phyloP scores from a whole-genome alignment of 2,113 vertebrate species.

The Cyphomyrus discorhynchus region DNA sequence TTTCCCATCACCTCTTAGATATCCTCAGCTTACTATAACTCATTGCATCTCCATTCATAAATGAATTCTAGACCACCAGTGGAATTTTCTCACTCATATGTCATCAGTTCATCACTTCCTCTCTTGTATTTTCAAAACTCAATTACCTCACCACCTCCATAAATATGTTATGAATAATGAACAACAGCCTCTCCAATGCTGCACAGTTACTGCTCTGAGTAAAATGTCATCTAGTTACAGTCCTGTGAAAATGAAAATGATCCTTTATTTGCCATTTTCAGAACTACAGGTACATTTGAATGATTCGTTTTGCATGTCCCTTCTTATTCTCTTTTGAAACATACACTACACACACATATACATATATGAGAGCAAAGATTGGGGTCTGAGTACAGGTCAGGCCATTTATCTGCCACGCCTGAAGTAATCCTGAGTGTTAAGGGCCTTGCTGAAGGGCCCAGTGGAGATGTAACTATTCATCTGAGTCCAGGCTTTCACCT shows the following conservation, averaged over 20 bases:
- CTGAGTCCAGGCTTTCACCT: neutral
- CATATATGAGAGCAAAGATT: neutral
- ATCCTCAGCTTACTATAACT: neutral
- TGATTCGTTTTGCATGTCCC: neutral
- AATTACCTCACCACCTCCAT: neutral
- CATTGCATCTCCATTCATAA: constrained; percentile 6
- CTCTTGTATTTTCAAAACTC: neutral
- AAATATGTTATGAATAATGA: neutral
- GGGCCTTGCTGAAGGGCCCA: neutral
- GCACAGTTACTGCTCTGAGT: neutral
- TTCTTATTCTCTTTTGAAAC: neutral
- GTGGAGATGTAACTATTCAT: neutral
- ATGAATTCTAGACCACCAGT: neutral
- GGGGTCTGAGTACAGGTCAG: neutral
- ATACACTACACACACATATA: neutral
- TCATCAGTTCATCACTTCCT: neutral
- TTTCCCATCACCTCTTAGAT: neutral
- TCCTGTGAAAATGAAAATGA: neutral
- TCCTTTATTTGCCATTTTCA: neutral
- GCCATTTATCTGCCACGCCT: neutral
- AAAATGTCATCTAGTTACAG: neutral
- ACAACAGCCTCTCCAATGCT: neutral
- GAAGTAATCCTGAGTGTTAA: neutral
- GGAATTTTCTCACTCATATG: neutral
- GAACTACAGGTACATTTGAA: neutral